Base-by-base conservation (phyloP, 2,113 vertebrate species). In the Leucoraja erinaceus region DNA sequence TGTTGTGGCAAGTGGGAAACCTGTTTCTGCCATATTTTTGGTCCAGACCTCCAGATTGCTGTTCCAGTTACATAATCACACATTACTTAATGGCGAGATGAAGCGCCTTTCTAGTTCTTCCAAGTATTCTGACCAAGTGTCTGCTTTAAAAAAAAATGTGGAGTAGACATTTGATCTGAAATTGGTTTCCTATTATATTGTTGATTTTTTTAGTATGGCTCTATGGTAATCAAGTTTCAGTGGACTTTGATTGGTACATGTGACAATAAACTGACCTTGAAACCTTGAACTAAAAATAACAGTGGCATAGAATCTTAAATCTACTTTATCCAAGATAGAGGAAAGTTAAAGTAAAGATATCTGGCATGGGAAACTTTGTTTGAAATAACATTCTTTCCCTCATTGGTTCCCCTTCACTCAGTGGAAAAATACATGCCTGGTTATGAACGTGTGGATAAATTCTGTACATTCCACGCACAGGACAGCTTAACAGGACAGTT, bases 351-450 rank as follows among this genome's bases (percentile, higher is more conserved):
- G 12, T 1, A 12, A 31, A 63, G 10, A 63, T 16, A 88, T 63
- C 1, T 31, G 28, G n/a, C 28, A 33, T 33, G 14, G 83, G 2
- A 88, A 88, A 63, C 12, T 18, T 84, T 10, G 28, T 59, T 84
- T 84, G 25, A 84, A 84, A 66, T 66, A 86, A 59, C 12, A 59
- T 86, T 47, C 2, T 54, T 38, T 81, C 56, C 12, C 22, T n/a
- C 56, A 84, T 79, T 84, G 56, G 10, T 86, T 59, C 12, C 28
- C 4, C 4, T 86, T 66, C 61, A 8, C 83, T 88, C 83, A 63
- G 28, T n/a, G 33, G 28, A 33, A 63, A 88, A 88, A 88, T 88
- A 88, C 59, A 14, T 88, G 59, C 83, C 83, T 88, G 28, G 28
- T 66, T 88, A 0, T 0, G 2, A 88, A 88, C 83, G 8, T 5